Base-by-base conservation (phyloP, 2,888 invertebrate species). In the Leptinotarsa tumamoca region DNA sequence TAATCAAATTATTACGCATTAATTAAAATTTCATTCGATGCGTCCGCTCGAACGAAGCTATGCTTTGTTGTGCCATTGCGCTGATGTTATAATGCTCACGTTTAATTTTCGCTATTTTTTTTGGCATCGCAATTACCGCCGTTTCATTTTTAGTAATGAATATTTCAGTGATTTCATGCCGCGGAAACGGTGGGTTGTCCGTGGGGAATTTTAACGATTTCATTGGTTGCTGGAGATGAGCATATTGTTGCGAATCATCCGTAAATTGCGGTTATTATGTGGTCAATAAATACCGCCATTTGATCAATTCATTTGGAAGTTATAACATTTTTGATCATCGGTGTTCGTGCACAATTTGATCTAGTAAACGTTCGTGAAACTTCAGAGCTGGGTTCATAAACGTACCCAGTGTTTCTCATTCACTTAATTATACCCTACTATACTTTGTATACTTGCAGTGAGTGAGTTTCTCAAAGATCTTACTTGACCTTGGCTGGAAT, bases 1-100 rank as follows among this genome's bases (percentile, higher is more conserved):
- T 86, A 87, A 87, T 87, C 86, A 86, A 87, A 88, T 88, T 87
- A 87, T 87, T 83, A 85, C 85, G 85, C 85, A 86, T 87, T 88
- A 88, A 88, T 88, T 88, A 88, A 88, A 88, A 87, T 87, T 86
- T 82, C 85, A 84, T 86, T 86, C 86, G 85, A 87, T 87, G 86
- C 82, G 83, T 82, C 82, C 80, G 73, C 77, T 76, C 75, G 75
- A 78, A 79, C 76, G 72, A 77, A 79, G 83, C 83, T 85, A 85
- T 85, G 84, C 80, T 80, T 80, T 80, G 80, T 80, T 23, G 79
- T 56, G 72, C 58, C 14, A 69, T 73, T 73, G 77, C 76, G 69
- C 69, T 71, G 73, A 74, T 78, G 75, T 76, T 43, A 63, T 71
- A 79, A 77, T 73, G 79, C 71, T 76, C 77, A 63, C 73, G 67